Percentiles rank a stretch among this genome's conserved stretches.
phyloP scores from a whole-genome alignment of 2,888 invertebrate species.

The Limnephilus lunatus region DNA sequence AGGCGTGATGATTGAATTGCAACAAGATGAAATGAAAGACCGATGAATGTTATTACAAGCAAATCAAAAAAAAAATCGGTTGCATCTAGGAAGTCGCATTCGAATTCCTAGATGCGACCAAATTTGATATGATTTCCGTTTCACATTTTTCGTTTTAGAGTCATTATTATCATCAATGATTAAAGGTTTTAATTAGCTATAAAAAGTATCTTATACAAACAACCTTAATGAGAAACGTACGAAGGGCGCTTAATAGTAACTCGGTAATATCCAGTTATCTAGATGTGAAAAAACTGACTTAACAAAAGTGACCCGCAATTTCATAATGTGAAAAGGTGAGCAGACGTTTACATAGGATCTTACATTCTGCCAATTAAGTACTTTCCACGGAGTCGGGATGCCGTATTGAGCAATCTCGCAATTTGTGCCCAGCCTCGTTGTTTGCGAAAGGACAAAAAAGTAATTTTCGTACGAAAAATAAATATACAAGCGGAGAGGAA shows the following conservation, averaged over 20 bases:
- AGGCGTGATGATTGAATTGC: too few species aligned
- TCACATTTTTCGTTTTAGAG: too few species aligned
- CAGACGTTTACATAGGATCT: slow-evolving; percentile 66
- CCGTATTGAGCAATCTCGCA: slow-evolving; percentile 60
- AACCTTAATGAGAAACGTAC: neutral
- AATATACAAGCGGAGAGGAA: slow-evolving; percentile 38
- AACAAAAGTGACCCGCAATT: slow-evolving; percentile 46
- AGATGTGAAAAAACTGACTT: slow-evolving; percentile 45
- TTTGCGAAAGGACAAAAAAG: slow-evolving; percentile 59
- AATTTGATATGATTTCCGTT: too few species aligned
- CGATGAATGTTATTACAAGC: too few species aligned
- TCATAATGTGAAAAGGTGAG: slow-evolving; percentile 52
- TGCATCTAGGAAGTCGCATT: too few species aligned
- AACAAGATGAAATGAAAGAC: too few species aligned
- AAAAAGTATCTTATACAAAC: neutral
- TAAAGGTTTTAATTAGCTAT: neutral
- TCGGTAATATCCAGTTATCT: slow-evolving; percentile 14
- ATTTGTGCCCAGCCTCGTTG: slow-evolving; percentile 50
- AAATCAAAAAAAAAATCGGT: too few species aligned
- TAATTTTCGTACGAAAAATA: slow-evolving; percentile 60
- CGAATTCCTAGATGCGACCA: too few species aligned
- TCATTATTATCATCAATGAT: too few species aligned
- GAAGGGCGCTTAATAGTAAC: neutral
- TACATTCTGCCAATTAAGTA: slow-evolving; percentile 61
- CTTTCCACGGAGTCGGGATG: slow-evolving; percentile 69